Conservation (phyloP, 2,797 vertebrate genomes). For the Merluccius polli region DNA sequence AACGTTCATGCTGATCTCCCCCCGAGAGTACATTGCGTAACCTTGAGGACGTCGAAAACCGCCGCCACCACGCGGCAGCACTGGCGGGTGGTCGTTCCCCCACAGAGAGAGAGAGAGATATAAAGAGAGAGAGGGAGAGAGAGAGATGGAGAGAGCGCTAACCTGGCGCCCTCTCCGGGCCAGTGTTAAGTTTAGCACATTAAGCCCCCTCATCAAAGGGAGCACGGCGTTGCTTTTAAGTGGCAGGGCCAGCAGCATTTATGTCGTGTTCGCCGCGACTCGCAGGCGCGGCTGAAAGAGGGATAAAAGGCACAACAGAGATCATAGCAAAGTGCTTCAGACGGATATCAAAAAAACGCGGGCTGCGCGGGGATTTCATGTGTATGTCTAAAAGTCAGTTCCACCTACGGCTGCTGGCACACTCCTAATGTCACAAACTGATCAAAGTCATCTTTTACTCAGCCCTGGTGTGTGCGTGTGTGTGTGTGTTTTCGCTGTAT, state of each 20-base stretch:
- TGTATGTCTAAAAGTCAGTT: slow-evolving; percentile 38
- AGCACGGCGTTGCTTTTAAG: not conserved
- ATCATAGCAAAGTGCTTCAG: slow-evolving; percentile 30
- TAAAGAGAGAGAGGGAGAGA: not conserved
- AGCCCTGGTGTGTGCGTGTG: not conserved
- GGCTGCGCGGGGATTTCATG: not conserved
- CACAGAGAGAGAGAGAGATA: not conserved
- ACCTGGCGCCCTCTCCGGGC: not conserved
- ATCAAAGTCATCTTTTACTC: slow-evolving; percentile 45
- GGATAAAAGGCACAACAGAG: slow-evolving; percentile 2
- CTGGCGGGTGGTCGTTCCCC: not conserved
- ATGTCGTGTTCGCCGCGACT: not conserved
- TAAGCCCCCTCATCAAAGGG: not conserved
- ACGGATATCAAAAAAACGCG: slow-evolving; percentile 6
- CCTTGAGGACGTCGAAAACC: slow-evolving; percentile 2
- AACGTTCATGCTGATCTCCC: not conserved
- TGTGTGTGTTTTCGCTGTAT: not conserved
- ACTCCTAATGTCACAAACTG: slow-evolving; percentile 48
- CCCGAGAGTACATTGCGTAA: slow-evolving; percentile 1
- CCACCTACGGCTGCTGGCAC: slow-evolving; percentile 35
- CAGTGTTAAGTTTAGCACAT: not conserved
- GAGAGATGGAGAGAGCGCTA: not conserved
- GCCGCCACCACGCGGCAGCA: not conserved
- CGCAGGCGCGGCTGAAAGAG: slow-evolving; percentile 5
- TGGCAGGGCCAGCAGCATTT: not conserved